These are phyloP conservation scores for Ormyrus thymus DNA, from an alignment of 2,888 invertebrate species.

Conservation along the genomic window DNA sequence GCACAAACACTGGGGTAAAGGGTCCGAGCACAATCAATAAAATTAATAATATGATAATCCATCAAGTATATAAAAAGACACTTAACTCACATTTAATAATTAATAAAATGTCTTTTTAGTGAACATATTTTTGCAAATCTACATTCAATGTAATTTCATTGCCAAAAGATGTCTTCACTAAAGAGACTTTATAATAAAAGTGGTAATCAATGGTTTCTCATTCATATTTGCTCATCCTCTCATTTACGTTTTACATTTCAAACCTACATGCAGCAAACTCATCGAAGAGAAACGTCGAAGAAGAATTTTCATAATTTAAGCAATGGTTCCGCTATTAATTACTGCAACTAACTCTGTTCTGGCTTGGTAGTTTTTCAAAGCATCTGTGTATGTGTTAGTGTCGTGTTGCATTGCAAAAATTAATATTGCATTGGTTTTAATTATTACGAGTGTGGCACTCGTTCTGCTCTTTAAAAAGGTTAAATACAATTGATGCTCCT, in stretches of 20 bases:
- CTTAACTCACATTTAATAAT: neutral
- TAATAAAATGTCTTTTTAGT: conserved; percentile 19
- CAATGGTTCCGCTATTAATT: conserved; percentile 12
- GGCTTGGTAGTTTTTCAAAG: conserved; percentile 27
- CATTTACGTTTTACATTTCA: conserved; percentile 29
- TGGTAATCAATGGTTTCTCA: neutral
- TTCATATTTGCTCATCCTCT: neutral
- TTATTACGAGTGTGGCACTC: neutral
- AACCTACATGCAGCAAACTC: no score
- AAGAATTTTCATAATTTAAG: conserved; percentile 7
- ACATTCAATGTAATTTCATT: neutral
- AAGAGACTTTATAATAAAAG: conserved; percentile 7
- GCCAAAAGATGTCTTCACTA: conserved; percentile 12
- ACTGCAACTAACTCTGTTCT: conserved; percentile 32
- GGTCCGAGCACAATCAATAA: conserved; percentile 58
- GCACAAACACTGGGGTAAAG: conserved; percentile 72
- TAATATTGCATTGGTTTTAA: conserved; percentile 19
- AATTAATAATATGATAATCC: conserved; percentile 6
- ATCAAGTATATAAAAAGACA: conserved; percentile 11
- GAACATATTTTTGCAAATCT: conserved; percentile 2
- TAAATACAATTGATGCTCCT: conserved; percentile 6
- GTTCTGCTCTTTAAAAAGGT: conserved; percentile 19
- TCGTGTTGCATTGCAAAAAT: conserved; percentile 25
- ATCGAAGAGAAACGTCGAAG: neutral
- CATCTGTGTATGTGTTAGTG: conserved; percentile 33